Evolutionary conservation across 2,113 vertebrate genomes (phyloP), one percentile per base, ranked within the genome.

Genomic region (Oxyura jamaicensis): DNA sequence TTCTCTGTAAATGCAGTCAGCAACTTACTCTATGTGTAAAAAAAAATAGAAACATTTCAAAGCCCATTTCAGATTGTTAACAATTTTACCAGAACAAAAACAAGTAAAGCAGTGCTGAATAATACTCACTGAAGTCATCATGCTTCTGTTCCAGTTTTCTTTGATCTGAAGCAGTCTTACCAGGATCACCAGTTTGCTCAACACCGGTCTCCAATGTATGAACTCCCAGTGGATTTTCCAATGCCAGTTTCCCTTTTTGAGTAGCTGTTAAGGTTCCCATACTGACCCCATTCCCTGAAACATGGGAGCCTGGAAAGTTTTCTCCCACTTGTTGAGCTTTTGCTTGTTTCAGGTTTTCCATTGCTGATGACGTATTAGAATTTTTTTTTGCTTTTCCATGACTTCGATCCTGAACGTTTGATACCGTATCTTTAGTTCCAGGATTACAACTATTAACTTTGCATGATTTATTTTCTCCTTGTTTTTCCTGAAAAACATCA

Each of bases 331-430:
- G 52, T 3, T 97, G 97, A 72, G 93, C 66, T 96, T 96, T 97
- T 84, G 78, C 35, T 67, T 96, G 97, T 79, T 97, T 98, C 65
- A 93, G 83, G 69, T 92, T 98, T 97, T 98, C 97, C 94, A 74
- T 0, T 42, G 56, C 72, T 86, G 91, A 15, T 78, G 96, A 78
- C 63, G 83, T 87, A 94, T 77, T 94, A 73, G 95, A 97, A 93
- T 90, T 88, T 91, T 98, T 98, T 97, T 98, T 98, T 68, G 97
- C 60, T 97, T 98, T 98, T 65, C 97, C 98, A 83, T 98, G 97
- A 97, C 98, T 98, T 88, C 97, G 98, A 91, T 99, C 99, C 96
- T 98, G 98, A 84, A 98, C 44, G 2, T 88, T 96, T 71, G 98
- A 98, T 4, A 97, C 95, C 53, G 22, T 56, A 59, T 98, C 97